phyloP scores from a whole-genome alignment of 2,797 vertebrate genomes.

The Coranthus polyacanthus region DNA sequence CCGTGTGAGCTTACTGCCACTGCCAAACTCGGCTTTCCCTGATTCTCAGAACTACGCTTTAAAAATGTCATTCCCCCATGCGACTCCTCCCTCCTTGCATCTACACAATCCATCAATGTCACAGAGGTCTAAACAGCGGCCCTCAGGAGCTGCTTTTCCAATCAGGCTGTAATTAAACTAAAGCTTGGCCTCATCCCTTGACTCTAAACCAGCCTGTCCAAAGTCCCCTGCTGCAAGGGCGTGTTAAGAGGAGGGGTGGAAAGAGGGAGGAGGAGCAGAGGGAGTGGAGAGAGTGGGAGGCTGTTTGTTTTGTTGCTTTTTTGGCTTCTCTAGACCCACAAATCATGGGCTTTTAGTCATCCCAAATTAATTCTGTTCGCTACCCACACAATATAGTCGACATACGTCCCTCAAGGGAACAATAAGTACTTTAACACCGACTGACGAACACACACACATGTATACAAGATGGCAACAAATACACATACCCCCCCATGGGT shows the following conservation, averaged over 20 bases:
- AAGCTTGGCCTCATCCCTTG: conserved; percentile 76
- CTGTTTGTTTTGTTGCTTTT: conserved; percentile 56
- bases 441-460: conserved; percentile 60
- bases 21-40: conserved; percentile 9
- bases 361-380: conserved; percentile 67
- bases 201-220: conserved; percentile 62
- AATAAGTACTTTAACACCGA: conserved; percentile 57
- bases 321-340: conserved; percentile 47
- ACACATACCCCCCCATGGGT: conserved; percentile 61
- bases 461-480: conserved; percentile 71
- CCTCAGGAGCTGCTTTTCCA: conserved; percentile 80
- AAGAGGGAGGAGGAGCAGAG: conserved; percentile 1
- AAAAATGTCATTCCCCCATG: conserved; percentile 23
- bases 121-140: conserved; percentile 67
- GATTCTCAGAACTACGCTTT: conserved; percentile 32
- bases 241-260: conserved; percentile 20
- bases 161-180: conserved; percentile 81
- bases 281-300: conserved; percentile 33
- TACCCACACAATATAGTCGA: conserved; percentile 66
- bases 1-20: background rate
- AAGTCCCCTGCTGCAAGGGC: conserved; percentile 58
- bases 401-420: conserved; percentile 65
- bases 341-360: conserved; percentile 71
- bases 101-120: conserved; percentile 81
- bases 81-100: conserved; percentile 46